Evolutionary conservation across 2,888 invertebrate species (phyloP).

Genomic region (Dicranocentrus wangi): DNA sequence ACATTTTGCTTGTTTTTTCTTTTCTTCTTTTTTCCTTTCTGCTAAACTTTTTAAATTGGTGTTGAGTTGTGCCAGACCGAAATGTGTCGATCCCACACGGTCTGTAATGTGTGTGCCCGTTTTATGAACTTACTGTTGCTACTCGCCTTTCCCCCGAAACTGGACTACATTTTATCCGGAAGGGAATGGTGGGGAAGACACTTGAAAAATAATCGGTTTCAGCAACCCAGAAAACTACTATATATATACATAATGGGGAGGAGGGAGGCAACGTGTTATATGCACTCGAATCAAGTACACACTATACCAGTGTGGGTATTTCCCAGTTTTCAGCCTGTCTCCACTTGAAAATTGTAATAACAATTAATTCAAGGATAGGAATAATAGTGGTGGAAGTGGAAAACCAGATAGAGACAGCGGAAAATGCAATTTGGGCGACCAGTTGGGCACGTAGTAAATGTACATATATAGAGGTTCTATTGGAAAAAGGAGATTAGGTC

Average conservation of each 20-base stretch:
- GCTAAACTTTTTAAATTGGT: slow-evolving; percentile 12
- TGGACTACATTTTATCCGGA: slow-evolving; percentile 6
- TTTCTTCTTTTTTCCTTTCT: background rate
- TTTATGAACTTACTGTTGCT: slow-evolving; percentile 18
- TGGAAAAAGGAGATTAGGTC: slow-evolving; percentile 40
- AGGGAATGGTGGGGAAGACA: background rate
- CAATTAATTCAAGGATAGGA: slow-evolving; percentile 49
- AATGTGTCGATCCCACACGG: slow-evolving; percentile 12
- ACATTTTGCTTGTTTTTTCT: background rate
- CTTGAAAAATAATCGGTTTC: background rate
- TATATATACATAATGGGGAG: no score
- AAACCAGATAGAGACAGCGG: background rate
- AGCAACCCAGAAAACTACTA: background rate
- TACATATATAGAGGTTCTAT: background rate
- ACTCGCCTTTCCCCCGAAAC: background rate
- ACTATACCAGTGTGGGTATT: background rate
- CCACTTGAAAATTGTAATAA: slow-evolving; percentile 32
- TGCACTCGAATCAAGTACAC: no score
- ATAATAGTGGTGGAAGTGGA: slow-evolving; percentile 12
- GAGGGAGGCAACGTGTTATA: no score
- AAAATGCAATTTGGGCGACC: slow-evolving; percentile 1
- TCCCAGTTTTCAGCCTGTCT: background rate
- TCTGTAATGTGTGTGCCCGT: slow-evolving; percentile 6
- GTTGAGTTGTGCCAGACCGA: background rate
- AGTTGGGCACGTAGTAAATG: background rate